phyloP scores from a whole-genome alignment of 2,888 invertebrate genomes.

The Diloba caeruleocephala region DNA sequence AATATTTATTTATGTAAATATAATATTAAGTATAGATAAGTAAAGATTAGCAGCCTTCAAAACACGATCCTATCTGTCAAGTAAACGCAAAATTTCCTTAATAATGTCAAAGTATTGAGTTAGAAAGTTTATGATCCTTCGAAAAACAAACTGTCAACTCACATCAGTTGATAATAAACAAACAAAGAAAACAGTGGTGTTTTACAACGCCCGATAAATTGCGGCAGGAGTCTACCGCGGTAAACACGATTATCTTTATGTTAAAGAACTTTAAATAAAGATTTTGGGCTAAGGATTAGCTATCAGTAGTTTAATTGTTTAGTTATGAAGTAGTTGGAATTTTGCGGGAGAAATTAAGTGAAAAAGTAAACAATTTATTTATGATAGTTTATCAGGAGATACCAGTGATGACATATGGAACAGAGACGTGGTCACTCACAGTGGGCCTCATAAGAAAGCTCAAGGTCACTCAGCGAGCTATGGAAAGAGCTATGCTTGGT shows the following conservation, averaged over 20 bases:
- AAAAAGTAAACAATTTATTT: no score
- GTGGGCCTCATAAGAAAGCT: no score
- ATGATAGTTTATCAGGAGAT: no score
- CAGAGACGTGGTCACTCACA: no score
- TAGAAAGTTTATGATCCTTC: conserved; percentile 28
- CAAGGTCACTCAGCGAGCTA: no score
- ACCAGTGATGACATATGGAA: no score
- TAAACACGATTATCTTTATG: conserved; percentile 15
- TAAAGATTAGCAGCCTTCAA: no score
- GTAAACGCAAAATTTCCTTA: conserved; percentile 9
- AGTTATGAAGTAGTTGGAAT: neutral
- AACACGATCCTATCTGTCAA: neutral
- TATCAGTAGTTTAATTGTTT: neutral
- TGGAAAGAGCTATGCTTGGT: no score
- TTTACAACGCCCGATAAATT: conserved; percentile 29
- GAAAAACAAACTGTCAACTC: conserved; percentile 37
- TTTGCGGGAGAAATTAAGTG: no score
- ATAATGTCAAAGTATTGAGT: conserved; percentile 19
- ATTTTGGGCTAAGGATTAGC: neutral
- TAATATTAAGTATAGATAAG: no score
- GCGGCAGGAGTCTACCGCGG: neutral
- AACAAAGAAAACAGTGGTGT: conserved; percentile 25
- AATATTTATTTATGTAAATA: no score
- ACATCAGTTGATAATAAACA: conserved; percentile 30
- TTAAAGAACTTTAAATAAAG: conserved; percentile 5